Percentiles rank a stretch among this genome's conserved stretches.
Evolutionary conservation across 2,113 vertebrate species (phyloP).

Genomic region (Hippocampus zosterae): DNA sequence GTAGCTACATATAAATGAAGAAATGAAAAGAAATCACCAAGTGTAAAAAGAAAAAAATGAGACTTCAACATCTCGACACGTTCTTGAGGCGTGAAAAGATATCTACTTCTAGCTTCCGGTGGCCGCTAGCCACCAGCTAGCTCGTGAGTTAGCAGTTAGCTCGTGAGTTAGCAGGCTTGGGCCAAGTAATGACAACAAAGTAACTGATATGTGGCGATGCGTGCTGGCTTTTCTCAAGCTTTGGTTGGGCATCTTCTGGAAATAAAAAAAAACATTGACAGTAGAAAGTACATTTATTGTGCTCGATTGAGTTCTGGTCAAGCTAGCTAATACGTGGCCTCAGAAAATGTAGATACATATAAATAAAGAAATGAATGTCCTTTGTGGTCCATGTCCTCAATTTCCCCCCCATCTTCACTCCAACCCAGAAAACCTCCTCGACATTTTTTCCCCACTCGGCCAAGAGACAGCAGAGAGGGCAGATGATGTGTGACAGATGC

Average conservation of each 20-base stretch:
- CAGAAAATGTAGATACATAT: neutral
- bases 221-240: neutral
- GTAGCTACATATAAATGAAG: neutral
- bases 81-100: no score
- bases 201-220: no score
- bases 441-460: conserved; percentile 58
- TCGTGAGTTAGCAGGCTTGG: no score
- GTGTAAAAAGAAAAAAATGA: no score
- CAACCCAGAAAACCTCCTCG: conserved; percentile 47
- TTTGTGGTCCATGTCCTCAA: conserved; percentile 46
- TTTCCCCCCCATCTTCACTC: conserved; percentile 50
- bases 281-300: neutral
- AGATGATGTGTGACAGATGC: conserved; percentile 80
- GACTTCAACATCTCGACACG: no score
- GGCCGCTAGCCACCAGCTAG: no score
- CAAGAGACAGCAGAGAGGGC: conserved; percentile 70
- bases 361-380: conserved; percentile 9
- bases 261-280: neutral
- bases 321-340: neutral
- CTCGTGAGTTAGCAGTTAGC: no score
- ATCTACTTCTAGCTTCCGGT: no score
- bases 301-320: neutral
- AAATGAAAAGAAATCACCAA: neutral
- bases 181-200: no score
- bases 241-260: neutral